phyloP scores from a whole-genome alignment of 2,113 vertebrate species.

The Gymnarchus niloticus region DNA sequence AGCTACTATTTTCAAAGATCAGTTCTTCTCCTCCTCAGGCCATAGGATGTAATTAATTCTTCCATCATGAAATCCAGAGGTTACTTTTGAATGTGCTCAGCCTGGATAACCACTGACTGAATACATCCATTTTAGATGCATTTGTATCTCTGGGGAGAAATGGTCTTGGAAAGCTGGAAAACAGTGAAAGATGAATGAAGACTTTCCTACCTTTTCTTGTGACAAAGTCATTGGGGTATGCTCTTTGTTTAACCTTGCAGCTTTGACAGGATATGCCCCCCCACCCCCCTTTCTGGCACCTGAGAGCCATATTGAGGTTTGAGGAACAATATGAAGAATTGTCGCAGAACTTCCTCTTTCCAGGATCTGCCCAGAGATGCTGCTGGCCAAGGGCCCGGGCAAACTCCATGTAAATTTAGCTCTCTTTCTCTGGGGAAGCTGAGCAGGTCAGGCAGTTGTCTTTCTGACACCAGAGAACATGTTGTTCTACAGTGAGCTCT shows the following conservation, averaged over 20 bases:
- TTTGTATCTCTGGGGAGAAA: background rate
- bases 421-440: background rate
- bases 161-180: background rate
- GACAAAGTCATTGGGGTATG: background rate
- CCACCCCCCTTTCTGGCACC: background rate
- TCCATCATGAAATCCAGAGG: background rate
- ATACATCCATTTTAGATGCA: background rate
- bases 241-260: background rate
- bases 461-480: background rate
- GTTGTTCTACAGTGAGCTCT: background rate
- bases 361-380: background rate
- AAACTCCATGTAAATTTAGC: too few relatives aligned
- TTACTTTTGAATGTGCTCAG: background rate
- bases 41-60: background rate
- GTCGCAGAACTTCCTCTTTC: background rate
- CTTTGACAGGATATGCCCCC: too few relatives aligned
- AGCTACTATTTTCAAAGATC: background rate
- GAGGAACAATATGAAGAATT: background rate
- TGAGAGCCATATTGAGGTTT: background rate
- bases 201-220: background rate
- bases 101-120: background rate
- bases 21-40: background rate
- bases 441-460: background rate
- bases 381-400: background rate
- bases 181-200: background rate